Percentiles rank a stretch among this genome's conserved stretches.
Conservation (phyloP, 2,113 vertebrate species). For the Tenebrosternarchus preto region DNA sequence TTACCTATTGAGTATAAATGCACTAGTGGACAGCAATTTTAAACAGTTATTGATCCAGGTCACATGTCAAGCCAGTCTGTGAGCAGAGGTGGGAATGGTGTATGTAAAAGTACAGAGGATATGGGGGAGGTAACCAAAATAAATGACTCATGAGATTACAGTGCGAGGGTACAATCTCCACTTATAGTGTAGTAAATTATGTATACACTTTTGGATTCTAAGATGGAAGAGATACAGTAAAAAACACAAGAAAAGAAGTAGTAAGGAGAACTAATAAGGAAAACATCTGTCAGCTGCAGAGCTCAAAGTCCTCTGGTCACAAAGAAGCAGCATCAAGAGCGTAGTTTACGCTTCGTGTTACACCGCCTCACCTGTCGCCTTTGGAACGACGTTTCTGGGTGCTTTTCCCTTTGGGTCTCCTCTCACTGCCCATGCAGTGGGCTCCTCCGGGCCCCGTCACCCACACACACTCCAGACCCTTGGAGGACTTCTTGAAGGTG, state of each 20-base stretch:
- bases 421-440: conserved; percentile 91
- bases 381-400: conserved; percentile 90
- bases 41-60: conserved; percentile 81
- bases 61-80: conserved; percentile 69
- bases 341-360: neutral
- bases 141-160: conserved; percentile 51
- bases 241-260: neutral
- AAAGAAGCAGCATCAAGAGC: neutral
- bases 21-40: conserved; percentile 68
- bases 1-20: conserved; percentile 63
- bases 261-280: no score
- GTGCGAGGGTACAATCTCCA: neutral
- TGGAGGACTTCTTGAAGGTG: conserved; percentile 94
- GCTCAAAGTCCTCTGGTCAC: neutral
- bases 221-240: neutral
- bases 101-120: conserved; percentile 42
- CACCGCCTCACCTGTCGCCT: conserved; percentile 83
- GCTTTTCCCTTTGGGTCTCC: conserved; percentile 92
- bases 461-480: conserved; percentile 90
- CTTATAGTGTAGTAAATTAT: neutral
- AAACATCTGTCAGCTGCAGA: neutral
- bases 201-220: neutral
- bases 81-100: conserved; percentile 57
- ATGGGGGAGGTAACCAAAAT: conserved; percentile 45
- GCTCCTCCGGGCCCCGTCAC: conserved; percentile 89